These are phyloP conservation scores for Nebria ingens DNA, from an alignment of 1,140 invertebrate species.

Conservation along the genomic window DNA sequence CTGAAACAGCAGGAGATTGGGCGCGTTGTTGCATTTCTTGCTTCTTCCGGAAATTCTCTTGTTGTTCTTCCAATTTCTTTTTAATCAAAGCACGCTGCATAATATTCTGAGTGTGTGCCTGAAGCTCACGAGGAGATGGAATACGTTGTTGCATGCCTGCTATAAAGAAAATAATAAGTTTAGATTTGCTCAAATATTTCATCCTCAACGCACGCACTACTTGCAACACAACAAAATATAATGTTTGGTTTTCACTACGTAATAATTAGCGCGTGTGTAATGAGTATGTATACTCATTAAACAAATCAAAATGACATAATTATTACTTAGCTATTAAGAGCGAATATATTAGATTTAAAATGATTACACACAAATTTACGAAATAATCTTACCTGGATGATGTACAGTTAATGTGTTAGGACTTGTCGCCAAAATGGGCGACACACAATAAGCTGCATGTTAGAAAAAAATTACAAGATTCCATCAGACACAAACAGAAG, in stretches of 20 bases:
- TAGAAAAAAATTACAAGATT: conserved; percentile 15
- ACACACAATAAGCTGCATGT: conserved; percentile 58
- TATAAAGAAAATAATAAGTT: conserved; percentile 18
- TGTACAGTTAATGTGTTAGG: conserved; percentile 52
- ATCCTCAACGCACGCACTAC: too few relatives aligned
- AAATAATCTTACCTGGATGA: conserved; percentile 41
- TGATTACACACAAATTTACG: neutral
- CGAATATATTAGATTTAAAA: conserved; percentile 3
- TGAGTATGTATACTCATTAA: too few relatives aligned
- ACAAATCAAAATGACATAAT: neutral
- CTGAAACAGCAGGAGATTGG: conserved; percentile 16
- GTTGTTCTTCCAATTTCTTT: conserved; percentile 76
- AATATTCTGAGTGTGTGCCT: conserved; percentile 69
- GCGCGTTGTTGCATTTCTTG: conserved; percentile 52
- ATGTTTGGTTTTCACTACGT: too few relatives aligned
- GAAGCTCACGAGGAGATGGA: conserved; percentile 72
- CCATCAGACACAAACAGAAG: conserved; percentile 8
- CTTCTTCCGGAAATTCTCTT: conserved; percentile 66
- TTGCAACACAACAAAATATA: too few relatives aligned
- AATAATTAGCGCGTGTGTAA: too few relatives aligned
- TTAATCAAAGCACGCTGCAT: conserved; percentile 75
- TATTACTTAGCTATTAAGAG: neutral
- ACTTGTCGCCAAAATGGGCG: conserved; percentile 50
- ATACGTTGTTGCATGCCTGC: conserved; percentile 56
- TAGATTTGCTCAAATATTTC: too few relatives aligned